These are phyloP conservation scores for Salticus scenicus DNA, from an alignment of 2,888 invertebrate genomes.

Conservation along the genomic window DNA sequence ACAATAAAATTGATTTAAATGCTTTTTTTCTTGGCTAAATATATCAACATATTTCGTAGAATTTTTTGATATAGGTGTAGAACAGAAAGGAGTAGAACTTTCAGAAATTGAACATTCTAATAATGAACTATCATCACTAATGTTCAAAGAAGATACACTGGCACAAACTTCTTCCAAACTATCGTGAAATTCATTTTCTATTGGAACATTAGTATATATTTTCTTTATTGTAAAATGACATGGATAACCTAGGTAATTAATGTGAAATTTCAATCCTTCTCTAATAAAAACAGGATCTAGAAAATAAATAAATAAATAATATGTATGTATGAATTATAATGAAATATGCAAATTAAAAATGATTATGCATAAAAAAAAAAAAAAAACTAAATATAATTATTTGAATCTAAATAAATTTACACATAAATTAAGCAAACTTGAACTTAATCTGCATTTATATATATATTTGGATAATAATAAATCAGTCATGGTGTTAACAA, in stretches of 20 bases:
- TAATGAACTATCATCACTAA: slow-evolving; percentile 1
- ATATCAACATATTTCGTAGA: neutral
- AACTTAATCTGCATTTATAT: too few relatives aligned
- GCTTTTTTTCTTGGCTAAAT: neutral
- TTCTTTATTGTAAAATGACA: slow-evolving; percentile 1
- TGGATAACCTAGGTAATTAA: slow-evolving; percentile 17
- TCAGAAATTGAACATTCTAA: slow-evolving; percentile 22
- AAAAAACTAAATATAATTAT: too few relatives aligned
- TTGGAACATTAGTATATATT: neutral
- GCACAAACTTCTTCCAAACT: neutral
- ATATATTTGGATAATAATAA: too few relatives aligned
- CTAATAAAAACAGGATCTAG: slow-evolving; percentile 12
- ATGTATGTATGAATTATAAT: too few relatives aligned
- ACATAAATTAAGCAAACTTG: too few relatives aligned
- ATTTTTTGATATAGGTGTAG: slow-evolving; percentile 28
- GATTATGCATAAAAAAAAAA: too few relatives aligned
- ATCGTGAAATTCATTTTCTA: neutral
- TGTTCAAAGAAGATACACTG: neutral
- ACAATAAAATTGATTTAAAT: neutral
- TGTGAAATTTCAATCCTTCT: slow-evolving; percentile 21
- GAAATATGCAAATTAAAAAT: too few relatives aligned
- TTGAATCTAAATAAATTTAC: too few relatives aligned
- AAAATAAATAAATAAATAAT: too few relatives aligned
- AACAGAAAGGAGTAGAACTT: slow-evolving; percentile 11
- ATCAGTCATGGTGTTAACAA: too few relatives aligned